Conservation (phyloP, 2,113 vertebrate species). For the Tor tambroides region DNA sequence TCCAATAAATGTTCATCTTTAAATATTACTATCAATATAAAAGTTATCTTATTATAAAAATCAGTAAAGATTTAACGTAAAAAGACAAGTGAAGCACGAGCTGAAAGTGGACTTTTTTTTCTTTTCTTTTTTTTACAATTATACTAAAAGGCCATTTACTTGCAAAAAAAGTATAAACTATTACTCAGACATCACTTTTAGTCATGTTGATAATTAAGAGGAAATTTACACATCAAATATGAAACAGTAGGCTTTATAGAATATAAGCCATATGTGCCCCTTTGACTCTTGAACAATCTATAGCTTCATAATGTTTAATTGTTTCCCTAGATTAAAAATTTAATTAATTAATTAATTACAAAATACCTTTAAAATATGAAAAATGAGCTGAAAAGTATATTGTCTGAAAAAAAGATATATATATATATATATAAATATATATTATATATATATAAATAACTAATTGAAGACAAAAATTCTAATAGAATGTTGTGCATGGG, state of each 20-base stretch:
- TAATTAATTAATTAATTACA: not conserved
- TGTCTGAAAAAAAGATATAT: not conserved
- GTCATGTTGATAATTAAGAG: not conserved
- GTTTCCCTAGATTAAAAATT: not conserved
- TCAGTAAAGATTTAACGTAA: no score
- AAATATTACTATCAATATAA: no score
- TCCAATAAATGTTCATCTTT: no score
- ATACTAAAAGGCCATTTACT: no score
- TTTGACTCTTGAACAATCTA: not conserved
- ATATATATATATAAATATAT: not conserved
- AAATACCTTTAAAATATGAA: not conserved
- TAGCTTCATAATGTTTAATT: not conserved
- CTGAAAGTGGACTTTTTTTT: no score
- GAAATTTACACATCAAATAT: not conserved
- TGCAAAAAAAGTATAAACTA: no score
- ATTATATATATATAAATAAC: not conserved
- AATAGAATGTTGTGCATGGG: constrained; percentile 2
- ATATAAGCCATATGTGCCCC: not conserved
- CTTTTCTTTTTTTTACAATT: no score
- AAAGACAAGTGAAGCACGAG: no score
- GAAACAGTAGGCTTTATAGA: not conserved
- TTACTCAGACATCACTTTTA: no score
- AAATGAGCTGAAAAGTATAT: not conserved
- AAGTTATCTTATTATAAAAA: no score
- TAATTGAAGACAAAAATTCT: constrained; percentile 21